Conservation (phyloP, 2,888 invertebrate genomes). For the Nymphalis urticae region DNA sequence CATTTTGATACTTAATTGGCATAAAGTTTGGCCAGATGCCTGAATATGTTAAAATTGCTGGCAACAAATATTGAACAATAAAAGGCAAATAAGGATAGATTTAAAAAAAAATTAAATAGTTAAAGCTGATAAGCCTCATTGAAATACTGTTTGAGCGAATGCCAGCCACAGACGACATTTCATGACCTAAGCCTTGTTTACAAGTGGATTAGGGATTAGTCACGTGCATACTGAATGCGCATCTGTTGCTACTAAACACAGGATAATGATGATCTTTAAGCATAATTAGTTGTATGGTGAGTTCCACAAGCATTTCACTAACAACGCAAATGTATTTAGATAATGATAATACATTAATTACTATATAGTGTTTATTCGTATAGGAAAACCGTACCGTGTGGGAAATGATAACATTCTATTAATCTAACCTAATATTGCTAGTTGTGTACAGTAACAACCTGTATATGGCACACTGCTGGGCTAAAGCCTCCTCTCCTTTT, state of each 20-base stretch:
- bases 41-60: too few relatives aligned
- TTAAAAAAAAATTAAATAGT: background rate
- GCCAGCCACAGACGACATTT: constrained; percentile 18
- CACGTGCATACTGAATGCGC: constrained; percentile 24
- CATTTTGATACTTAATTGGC: too few relatives aligned
- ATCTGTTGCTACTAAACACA: constrained; percentile 22
- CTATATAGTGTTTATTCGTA: background rate
- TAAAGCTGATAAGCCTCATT: constrained; percentile 25
- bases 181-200: constrained; percentile 34
- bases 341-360: background rate
- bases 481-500: too few relatives aligned
- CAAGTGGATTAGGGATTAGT: constrained; percentile 33
- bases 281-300: background rate
- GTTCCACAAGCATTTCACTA: background rate
- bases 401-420: too few relatives aligned
- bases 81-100: too few relatives aligned
- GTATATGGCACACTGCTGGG: too few relatives aligned
- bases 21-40: too few relatives aligned
- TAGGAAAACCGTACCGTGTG: background rate
- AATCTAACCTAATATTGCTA: too few relatives aligned
- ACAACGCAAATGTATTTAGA: background rate
- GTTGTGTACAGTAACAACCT: too few relatives aligned
- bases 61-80: too few relatives aligned
- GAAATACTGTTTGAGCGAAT: constrained; percentile 20
- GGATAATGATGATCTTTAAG: constrained; percentile 7